phyloP scores from a whole-genome alignment of 1,140 invertebrate species.

The Lepidurus apus region DNA sequence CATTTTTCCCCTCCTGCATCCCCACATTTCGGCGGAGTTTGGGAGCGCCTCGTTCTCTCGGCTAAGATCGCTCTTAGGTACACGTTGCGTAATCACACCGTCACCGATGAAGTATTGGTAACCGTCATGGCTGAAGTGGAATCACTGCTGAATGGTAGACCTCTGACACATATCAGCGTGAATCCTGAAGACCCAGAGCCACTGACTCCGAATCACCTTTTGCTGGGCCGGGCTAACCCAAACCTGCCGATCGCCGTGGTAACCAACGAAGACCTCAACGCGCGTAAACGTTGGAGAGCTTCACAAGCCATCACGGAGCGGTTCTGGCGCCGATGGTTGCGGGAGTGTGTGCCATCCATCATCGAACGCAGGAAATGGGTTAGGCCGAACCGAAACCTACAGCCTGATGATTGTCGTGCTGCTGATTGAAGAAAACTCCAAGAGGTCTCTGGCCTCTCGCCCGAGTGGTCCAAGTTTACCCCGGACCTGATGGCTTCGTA shows the following conservation, averaged over 20 bases:
- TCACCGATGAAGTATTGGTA: slow-evolving; percentile 29
- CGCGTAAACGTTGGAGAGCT: slow-evolving; percentile 13
- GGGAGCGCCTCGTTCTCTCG: slow-evolving; percentile 24
- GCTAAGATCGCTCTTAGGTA: slow-evolving; percentile 1
- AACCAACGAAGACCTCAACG: slow-evolving; percentile 23
- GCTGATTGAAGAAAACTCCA: slow-evolving; percentile 27
- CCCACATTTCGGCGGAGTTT: not conserved
- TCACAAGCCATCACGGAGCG: slow-evolving; percentile 29
- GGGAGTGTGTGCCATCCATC: slow-evolving; percentile 31
- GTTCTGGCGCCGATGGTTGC: slow-evolving; percentile 34
- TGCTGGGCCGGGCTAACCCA: slow-evolving; percentile 25
- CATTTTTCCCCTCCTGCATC: slow-evolving; percentile 11
- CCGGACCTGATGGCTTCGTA: slow-evolving; percentile 30
- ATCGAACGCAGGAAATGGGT: slow-evolving; percentile 30
- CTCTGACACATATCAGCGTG: slow-evolving; percentile 28
- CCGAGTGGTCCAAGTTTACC: slow-evolving; percentile 12
- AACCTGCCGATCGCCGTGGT: slow-evolving; percentile 1
- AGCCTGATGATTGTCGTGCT: slow-evolving; percentile 31
- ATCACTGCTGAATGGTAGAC: slow-evolving; percentile 30
- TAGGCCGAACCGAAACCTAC: not conserved
- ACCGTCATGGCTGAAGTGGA: slow-evolving; percentile 33
- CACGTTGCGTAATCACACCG: not conserved
- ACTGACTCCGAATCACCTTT: slow-evolving; percentile 34
- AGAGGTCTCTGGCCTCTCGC: slow-evolving; percentile 34
- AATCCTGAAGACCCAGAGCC: slow-evolving; percentile 26